Evolutionary conservation across 2,113 vertebrate genomes (phyloP), one percentile per base, ranked within the genome.

Genomic region (Candoia aspera): DNA sequence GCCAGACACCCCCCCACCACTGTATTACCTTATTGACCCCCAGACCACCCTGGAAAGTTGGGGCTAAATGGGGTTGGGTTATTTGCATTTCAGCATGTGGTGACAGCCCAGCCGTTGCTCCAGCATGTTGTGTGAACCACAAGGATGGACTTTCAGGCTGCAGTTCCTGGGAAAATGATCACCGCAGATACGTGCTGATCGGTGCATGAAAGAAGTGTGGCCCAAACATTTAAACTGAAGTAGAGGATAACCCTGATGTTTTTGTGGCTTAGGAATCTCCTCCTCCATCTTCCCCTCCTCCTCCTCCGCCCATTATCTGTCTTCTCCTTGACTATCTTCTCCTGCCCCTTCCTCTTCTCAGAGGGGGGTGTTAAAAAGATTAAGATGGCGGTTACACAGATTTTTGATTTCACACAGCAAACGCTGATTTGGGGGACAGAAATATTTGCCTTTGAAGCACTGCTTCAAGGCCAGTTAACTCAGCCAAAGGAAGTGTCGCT

Each of bases 1-100:
- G 2, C 33, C 33, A 79, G 68, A 19, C 13, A 0, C 6, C 33
- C 1, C n/a, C 12, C 1, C 17, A 1, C 8, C 2, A 2, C 64
- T 12, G 37, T 79, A 79, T 79, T 79, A 21, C 73, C 19, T 37
- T 42, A 73, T 8, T 73, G n/a, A 73, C 68, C 21, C 26, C 68
- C n/a, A 73, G 0, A 73, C 68, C 68, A 17, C 17, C 8, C 33
- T 21, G 68, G 33, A 79, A 6, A 79, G 68, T 79, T 12, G 15
- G 19, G 6, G 17, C n/a, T 79, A 21, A 79, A 37, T 37, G 33
- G 15, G 33, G 68, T 37, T 73, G n/a, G 6, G 17, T 37, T 37
- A 37, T 37, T 79, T 6, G n/a, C 19, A 79, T 37, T 79, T 79
- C 6, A 6, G 68, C 68, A 37, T 19, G 68, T 3, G 15, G 15